phyloP scores from a whole-genome alignment of 2,797 vertebrate species.

The Myripristis jacobus region DNA sequence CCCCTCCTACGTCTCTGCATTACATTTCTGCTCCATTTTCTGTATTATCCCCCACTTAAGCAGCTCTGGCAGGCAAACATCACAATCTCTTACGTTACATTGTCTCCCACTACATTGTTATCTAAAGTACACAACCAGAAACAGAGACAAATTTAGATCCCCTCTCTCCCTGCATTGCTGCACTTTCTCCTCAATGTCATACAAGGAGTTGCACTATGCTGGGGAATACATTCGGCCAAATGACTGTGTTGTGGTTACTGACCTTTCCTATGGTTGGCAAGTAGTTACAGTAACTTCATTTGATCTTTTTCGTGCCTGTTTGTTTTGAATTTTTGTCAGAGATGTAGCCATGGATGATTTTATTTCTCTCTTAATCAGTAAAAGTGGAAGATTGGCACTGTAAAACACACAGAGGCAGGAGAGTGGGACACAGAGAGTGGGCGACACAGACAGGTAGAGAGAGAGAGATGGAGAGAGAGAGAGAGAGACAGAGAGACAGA shows the following conservation, averaged over 20 bases:
- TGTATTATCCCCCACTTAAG: constrained; percentile 35
- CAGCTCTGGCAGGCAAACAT: constrained; percentile 32
- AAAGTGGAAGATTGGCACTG: no score
- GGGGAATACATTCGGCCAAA: background rate
- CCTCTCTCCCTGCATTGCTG: constrained; percentile 17
- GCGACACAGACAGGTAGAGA: constrained; percentile 12
- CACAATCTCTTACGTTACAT: constrained; percentile 23
- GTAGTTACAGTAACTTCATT: background rate
- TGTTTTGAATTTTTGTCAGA: constrained; percentile 20
- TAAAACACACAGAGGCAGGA: no score
- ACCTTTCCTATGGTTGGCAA: background rate
- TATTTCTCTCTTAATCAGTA: background rate
- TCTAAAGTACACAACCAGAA: constrained; percentile 41
- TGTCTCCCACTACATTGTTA: constrained; percentile 32
- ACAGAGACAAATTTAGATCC: constrained; percentile 28
- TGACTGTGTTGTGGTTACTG: background rate
- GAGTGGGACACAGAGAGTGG: no score
- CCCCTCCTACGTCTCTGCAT: background rate
- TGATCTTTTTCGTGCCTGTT: background rate
- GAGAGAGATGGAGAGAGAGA: no score
- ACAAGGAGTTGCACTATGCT: background rate
- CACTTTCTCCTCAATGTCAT: constrained; percentile 33
- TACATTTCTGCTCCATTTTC: constrained; percentile 42
- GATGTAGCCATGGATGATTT: background rate
- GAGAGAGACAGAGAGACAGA: no score